These are phyloP conservation scores for Anableps anableps DNA, from an alignment of 2,797 vertebrate genomes.

Conservation along the genomic window DNA sequence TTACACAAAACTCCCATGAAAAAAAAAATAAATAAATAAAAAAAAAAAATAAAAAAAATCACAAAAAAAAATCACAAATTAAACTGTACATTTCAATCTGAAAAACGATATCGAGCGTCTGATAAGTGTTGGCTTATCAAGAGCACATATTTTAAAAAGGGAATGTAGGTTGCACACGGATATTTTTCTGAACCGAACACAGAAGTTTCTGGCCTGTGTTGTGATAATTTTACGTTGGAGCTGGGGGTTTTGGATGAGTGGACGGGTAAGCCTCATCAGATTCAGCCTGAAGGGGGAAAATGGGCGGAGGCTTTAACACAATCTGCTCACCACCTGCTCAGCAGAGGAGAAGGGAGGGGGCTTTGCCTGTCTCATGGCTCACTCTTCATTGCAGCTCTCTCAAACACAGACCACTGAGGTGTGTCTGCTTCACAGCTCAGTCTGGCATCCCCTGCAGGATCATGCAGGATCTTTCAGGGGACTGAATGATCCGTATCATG, in stretches of 20 bases:
- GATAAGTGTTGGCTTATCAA: not conserved
- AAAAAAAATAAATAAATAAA: too few relatives aligned
- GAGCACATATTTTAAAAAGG: too few relatives aligned
- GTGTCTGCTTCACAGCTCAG: slow-evolving; percentile 48
- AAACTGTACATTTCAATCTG: not conserved
- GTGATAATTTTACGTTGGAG: slow-evolving; percentile 25
- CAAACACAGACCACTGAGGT: slow-evolving; percentile 55
- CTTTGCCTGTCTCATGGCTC: slow-evolving; percentile 21
- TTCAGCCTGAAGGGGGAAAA: slow-evolving; percentile 29
- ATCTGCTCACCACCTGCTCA: slow-evolving; percentile 73
- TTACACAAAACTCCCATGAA: too few relatives aligned
- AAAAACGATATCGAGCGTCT: not conserved
- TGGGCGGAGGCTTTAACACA: slow-evolving; percentile 46
- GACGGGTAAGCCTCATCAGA: slow-evolving; percentile 31
- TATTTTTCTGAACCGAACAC: slow-evolving; percentile 17
- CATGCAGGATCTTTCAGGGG: slow-evolving; percentile 15
- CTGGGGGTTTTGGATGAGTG: slow-evolving; percentile 9
- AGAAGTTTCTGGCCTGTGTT: slow-evolving; percentile 37
- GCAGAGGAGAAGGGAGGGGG: slow-evolving; percentile 23
- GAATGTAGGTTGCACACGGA: not conserved
- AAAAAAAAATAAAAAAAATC: too few relatives aligned
- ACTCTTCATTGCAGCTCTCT: slow-evolving; percentile 22
- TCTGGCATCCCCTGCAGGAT: slow-evolving; percentile 11
- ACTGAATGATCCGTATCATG: slow-evolving; percentile 40
- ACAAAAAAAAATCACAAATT: not conserved